These are phyloP conservation scores for Stenodera caucasica DNA, from an alignment of 2,888 invertebrate species.

Conservation along the genomic window DNA sequence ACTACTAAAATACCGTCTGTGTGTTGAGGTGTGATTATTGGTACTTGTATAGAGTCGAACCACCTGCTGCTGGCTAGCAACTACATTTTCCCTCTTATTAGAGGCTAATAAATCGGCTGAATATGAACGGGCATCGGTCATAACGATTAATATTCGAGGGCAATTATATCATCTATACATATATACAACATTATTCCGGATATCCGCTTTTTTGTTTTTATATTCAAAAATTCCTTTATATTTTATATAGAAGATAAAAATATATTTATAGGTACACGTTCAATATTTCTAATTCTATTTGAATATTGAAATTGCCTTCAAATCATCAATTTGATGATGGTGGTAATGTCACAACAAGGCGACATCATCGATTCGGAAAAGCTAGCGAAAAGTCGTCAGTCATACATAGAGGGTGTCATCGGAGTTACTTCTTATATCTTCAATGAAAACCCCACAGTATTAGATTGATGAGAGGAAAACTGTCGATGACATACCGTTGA, in stretches of 20 bases:
- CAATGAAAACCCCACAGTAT: constrained; percentile 15
- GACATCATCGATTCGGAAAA: constrained; percentile 44
- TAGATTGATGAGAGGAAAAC: constrained; percentile 48
- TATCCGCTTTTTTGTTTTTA: constrained; percentile 11
- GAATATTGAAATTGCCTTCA: constrained; percentile 33
- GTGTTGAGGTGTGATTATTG: constrained; percentile 4
- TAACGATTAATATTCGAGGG: constrained; percentile 17
- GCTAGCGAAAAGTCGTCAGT: constrained; percentile 48
- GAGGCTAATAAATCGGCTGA: constrained; percentile 13
- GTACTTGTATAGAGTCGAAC: constrained; percentile 5
- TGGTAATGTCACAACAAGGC: constrained; percentile 40
- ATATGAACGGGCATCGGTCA: constrained; percentile 15
- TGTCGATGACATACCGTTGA: constrained; percentile 48
- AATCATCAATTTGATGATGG: not conserved
- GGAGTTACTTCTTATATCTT: constrained; percentile 12
- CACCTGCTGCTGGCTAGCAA: constrained; percentile 8
- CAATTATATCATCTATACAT: no score
- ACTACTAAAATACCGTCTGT: constrained; percentile 1
- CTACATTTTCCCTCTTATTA: constrained; percentile 5
- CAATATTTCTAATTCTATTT: no score
- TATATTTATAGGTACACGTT: no score
- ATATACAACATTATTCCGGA: constrained; percentile 24
- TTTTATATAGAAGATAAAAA: no score
- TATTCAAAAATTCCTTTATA: not conserved
- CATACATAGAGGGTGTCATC: constrained; percentile 41